Evolutionary conservation across 2,797 vertebrate species (phyloP).

Genomic region (Microctenopoma steveboyesi): DNA sequence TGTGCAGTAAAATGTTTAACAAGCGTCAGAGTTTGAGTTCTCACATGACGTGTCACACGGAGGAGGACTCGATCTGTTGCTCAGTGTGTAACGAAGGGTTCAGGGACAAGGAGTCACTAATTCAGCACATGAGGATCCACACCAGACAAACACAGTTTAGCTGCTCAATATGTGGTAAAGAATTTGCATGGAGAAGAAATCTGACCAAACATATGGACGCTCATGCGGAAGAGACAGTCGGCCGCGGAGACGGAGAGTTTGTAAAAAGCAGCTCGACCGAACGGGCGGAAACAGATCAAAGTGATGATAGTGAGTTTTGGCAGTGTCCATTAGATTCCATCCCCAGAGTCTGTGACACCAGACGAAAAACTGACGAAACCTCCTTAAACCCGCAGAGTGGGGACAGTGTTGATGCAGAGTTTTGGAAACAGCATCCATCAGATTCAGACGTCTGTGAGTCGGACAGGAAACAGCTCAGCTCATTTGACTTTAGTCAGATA

Average conservation of each 20-base stretch:
- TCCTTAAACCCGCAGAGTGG: too few species aligned
- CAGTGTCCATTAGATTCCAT: neutral
- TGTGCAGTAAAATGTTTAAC: slow-evolving; percentile 23
- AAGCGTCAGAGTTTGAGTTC: slow-evolving; percentile 1
- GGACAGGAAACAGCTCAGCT: too few species aligned
- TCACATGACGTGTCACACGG: slow-evolving; percentile 18
- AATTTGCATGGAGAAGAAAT: slow-evolving; percentile 49
- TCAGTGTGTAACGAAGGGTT: slow-evolving; percentile 41
- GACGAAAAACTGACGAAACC: too few species aligned
- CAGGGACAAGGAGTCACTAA: slow-evolving; percentile 28
- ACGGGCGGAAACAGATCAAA: neutral
- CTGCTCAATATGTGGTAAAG: slow-evolving; percentile 42
- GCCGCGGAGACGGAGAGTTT: neutral
- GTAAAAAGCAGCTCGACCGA: neutral
- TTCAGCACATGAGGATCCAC: slow-evolving; percentile 60
- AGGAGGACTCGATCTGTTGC: slow-evolving; percentile 25
- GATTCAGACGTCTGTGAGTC: too few species aligned
- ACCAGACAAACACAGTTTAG: slow-evolving; percentile 40
- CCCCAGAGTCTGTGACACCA: too few species aligned
- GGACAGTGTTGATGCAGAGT: too few species aligned
- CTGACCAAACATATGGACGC: slow-evolving; percentile 46
- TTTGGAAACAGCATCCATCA: too few species aligned
- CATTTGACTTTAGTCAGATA: too few species aligned
- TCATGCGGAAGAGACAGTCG: slow-evolving; percentile 15
- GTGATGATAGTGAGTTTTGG: slow-evolving; percentile 14